Base-by-base conservation (phyloP, 1,140 invertebrate genomes). In the Trissolcus basalis region DNA sequence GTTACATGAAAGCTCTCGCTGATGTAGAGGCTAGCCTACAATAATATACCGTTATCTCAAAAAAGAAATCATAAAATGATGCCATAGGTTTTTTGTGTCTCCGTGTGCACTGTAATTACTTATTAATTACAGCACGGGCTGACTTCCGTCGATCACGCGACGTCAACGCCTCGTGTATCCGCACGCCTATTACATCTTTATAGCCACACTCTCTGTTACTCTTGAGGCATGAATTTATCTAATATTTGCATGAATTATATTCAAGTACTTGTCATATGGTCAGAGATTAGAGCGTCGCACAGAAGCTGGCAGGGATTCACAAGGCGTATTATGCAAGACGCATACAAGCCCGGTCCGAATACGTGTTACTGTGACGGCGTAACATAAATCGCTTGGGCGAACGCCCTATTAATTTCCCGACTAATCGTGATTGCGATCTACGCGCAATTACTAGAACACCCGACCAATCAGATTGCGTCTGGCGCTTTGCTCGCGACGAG, bases 341-440 rank as follows among this genome's bases (percentile, higher is more conserved):
- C 70, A 54, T 56, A 77, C 51, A 70, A 32, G 49, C 13, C 7
- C 50, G 8, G 8, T 10, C 35, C 35, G 35, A 56, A 67, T 65
- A 70, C 73, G 65, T 65, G 73, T 76, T 76, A 74, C 54, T 68
- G 70, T 69, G 61, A 69, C 59, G 64, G 70, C 45, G 60, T 41
- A 65, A 77, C 80, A 85, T 83, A 83, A 85, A 84, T 85, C 82
- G 78, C 78, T 63, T 51, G 73, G 60, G 63, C 82, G 79, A 77
- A 80, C 69, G 79, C 79, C 81, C 82, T 85, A 84, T 84, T 85
- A 85, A 84, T 85, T 85, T 85, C 81, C 83, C 77, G 78, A 75
- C 79, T 85, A 85, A 85, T 85, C 84, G 81, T 80, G 83, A 85
- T 85, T 81, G 82, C 77, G 82, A 85, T 85, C 84, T 85, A 85